phyloP scores from a whole-genome alignment of 1,140 invertebrate genomes.

The Heliconius hermathena region DNA sequence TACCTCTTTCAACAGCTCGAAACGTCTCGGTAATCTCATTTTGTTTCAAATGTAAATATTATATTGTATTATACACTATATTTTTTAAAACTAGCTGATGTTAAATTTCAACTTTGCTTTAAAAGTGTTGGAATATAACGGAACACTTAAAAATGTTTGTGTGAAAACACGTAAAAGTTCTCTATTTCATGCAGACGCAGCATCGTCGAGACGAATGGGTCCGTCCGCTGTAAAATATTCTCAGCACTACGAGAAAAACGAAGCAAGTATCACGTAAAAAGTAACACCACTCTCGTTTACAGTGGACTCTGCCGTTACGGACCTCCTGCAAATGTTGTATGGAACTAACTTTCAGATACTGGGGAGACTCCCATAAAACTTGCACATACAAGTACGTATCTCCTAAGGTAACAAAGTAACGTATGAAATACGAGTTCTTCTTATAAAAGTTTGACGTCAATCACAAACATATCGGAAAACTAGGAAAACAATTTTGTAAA shows the following conservation, averaged over 20 bases:
- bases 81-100: not conserved
- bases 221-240: constrained; percentile 63
- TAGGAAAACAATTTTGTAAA: constrained; percentile 5
- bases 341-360: constrained; percentile 7
- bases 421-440: constrained; percentile 10
- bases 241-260: constrained; percentile 50
- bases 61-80: not conserved
- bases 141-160: constrained; percentile 38
- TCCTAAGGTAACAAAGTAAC: constrained; percentile 17
- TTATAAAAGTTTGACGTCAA: constrained; percentile 11
- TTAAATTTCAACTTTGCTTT: constrained; percentile 32
- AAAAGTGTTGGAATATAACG: constrained; percentile 58
- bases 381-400: constrained; percentile 11
- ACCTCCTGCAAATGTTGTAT: constrained; percentile 28
- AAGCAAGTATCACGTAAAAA: constrained; percentile 59
- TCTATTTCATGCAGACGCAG: constrained; percentile 47
- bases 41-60: constrained; percentile 1
- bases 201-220: constrained; percentile 54
- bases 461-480: constrained; percentile 4
- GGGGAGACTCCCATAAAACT: constrained; percentile 29
- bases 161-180: constrained; percentile 61
- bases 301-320: constrained; percentile 38
- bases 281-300: constrained; percentile 58
- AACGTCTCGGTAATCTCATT: not conserved
- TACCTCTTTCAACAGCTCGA: not conserved